These are phyloP conservation scores for Ips nitidus DNA, from an alignment of 1,140 invertebrate species.

Conservation along the genomic window DNA sequence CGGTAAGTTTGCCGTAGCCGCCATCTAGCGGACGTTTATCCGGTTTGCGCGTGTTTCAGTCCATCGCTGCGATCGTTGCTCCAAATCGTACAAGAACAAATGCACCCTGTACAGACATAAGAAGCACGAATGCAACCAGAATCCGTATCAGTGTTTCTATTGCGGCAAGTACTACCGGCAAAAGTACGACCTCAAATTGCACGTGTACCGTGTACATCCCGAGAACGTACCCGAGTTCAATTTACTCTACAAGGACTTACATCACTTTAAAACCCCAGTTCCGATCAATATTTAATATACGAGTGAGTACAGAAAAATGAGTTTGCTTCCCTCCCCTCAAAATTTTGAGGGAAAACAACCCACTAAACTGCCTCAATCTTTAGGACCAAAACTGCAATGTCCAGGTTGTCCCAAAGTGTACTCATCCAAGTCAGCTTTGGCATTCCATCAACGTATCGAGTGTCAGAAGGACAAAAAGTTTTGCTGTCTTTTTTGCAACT, in stretches of 20 bases:
- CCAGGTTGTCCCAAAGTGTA: constrained; percentile 32
- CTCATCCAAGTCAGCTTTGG: constrained; percentile 26
- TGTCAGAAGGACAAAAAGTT: constrained; percentile 57
- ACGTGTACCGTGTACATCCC: constrained; percentile 39
- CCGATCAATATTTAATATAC: neutral
- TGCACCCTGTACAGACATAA: constrained; percentile 56
- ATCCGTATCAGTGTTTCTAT: constrained; percentile 60
- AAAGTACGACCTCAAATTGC: constrained; percentile 52
- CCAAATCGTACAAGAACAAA: constrained; percentile 56
- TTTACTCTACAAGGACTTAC: constrained; percentile 25
- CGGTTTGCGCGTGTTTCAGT: neutral
- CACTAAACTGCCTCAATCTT: neutral
- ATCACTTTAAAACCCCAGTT: constrained; percentile 17
- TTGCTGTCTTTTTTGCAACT: constrained; percentile 46
- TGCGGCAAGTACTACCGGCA: constrained; percentile 53
- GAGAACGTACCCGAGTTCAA: constrained; percentile 21
- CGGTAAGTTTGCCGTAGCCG: no score
- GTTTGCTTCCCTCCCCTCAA: neutral
- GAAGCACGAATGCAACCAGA: constrained; percentile 53
- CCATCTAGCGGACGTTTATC: no score
- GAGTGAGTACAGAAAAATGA: neutral
- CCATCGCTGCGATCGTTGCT: constrained; percentile 28
- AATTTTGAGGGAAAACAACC: neutral
- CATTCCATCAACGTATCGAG: constrained; percentile 60
- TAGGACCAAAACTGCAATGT: constrained; percentile 12